Evolutionary conservation across 2,797 vertebrate genomes (phyloP).

Genomic region (Galagoides demidoff): DNA sequence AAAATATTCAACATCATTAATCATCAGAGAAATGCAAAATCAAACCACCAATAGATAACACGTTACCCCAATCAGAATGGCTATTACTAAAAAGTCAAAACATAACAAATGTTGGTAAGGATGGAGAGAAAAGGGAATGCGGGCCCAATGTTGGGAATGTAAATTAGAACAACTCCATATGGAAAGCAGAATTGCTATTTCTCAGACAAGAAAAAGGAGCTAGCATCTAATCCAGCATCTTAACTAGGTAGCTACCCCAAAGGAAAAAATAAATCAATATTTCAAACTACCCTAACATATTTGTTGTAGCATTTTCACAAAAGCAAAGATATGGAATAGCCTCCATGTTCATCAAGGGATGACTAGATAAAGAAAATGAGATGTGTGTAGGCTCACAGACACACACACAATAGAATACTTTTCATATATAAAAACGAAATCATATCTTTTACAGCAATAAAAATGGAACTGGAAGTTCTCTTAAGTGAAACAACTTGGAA

Average conservation of each 20-base stretch:
- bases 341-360: background rate
- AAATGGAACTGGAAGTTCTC: background rate
- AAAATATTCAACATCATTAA: background rate
- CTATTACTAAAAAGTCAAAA: background rate
- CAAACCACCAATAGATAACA: background rate
- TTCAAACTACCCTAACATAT: background rate
- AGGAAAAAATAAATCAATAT: background rate
- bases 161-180: background rate
- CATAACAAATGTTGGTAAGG: background rate
- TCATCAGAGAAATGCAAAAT: background rate
- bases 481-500: background rate
- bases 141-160: background rate
- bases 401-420: background rate
- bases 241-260: background rate
- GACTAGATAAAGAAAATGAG: background rate
- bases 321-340: background rate
- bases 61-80: background rate
- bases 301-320: background rate
- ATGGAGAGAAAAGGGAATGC: background rate
- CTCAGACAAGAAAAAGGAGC: background rate
- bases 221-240: background rate
- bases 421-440: background rate
- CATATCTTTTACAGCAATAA: background rate
- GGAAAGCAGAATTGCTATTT: background rate
- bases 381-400: background rate